These are phyloP conservation scores for Drosophila carrolli DNA, from an alignment of 1,140 invertebrate genomes.

Conservation along the genomic window DNA sequence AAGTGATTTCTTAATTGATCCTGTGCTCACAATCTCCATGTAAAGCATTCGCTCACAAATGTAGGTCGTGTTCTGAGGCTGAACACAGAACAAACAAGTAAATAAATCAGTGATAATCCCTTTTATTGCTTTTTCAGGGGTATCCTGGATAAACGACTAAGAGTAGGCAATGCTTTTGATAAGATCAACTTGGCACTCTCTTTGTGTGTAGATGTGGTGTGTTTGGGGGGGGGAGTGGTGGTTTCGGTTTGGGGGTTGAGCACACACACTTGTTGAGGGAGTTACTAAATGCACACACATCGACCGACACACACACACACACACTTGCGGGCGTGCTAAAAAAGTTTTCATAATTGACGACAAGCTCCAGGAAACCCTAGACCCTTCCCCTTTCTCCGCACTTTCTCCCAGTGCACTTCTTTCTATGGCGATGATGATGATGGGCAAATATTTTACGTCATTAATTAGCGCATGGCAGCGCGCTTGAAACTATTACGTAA, in stretches of 20 bases:
- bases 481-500: constrained; percentile 75
- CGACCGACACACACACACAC: constrained; percentile 10
- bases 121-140: neutral
- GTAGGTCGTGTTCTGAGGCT: too few species aligned
- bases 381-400: constrained; percentile 4
- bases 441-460: constrained; percentile 80
- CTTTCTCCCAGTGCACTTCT: constrained; percentile 1
- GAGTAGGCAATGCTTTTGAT: constrained; percentile 45
- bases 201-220: constrained; percentile 14
- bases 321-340: constrained; percentile 51
- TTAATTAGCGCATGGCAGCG: constrained; percentile 69
- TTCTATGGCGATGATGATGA: constrained; percentile 49
- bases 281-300: constrained; percentile 9
- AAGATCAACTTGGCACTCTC: constrained; percentile 48
- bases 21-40: too few species aligned
- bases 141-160: neutral
- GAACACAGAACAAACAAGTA: neutral
- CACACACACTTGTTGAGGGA: constrained; percentile 60
- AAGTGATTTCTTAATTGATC: too few species aligned
- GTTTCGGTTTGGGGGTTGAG: neutral
- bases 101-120: constrained; percentile 5
- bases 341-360: constrained; percentile 79
- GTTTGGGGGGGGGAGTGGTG: neutral
- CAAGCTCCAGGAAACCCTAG: constrained; percentile 31
- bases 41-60: too few species aligned